phyloP scores from a whole-genome alignment of 2,797 vertebrate genomes.

The Melanotaenia maccullochi region DNA sequence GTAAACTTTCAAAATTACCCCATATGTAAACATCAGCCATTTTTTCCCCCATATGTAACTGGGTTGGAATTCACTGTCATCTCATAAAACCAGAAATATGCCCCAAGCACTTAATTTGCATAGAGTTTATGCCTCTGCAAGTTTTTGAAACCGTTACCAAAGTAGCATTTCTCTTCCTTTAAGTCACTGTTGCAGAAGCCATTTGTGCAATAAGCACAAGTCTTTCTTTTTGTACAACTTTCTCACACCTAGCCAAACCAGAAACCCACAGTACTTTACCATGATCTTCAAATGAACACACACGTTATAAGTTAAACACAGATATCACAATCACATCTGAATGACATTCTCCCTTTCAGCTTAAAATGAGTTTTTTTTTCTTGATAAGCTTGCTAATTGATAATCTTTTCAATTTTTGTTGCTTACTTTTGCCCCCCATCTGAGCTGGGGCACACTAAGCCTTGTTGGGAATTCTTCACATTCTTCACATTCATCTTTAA shows the following conservation, averaged over 20 bases:
- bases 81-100: not conserved
- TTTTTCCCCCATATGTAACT: not conserved
- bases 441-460: conserved; percentile 39
- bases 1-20: conserved; percentile 10
- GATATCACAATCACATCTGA: not conserved
- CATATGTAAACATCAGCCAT: not conserved
- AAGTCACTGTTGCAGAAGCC: not conserved
- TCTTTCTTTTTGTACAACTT: conserved; percentile 4
- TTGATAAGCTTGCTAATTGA: not conserved
- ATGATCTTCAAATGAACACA: not conserved
- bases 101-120: not conserved
- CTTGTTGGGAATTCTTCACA: conserved; percentile 66
- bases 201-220: conserved; percentile 5
- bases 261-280: not conserved
- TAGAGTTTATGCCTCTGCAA: not conserved
- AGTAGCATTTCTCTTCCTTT: not conserved
- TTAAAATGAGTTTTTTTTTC: conserved; percentile 6
- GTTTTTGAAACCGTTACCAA: not conserved
- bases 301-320: not conserved
- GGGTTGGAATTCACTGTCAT: not conserved
- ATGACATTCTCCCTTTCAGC: not conserved
- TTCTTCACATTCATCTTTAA: conserved; percentile 73
- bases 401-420: conserved; percentile 1
- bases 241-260: not conserved
- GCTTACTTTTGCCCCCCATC: conserved; percentile 27